Percentiles rank a stretch among this genome's conserved stretches.
These are phyloP conservation scores for Norana najaformis DNA, from an alignment of 2,888 invertebrate genomes.

Conservation along the genomic window DNA sequence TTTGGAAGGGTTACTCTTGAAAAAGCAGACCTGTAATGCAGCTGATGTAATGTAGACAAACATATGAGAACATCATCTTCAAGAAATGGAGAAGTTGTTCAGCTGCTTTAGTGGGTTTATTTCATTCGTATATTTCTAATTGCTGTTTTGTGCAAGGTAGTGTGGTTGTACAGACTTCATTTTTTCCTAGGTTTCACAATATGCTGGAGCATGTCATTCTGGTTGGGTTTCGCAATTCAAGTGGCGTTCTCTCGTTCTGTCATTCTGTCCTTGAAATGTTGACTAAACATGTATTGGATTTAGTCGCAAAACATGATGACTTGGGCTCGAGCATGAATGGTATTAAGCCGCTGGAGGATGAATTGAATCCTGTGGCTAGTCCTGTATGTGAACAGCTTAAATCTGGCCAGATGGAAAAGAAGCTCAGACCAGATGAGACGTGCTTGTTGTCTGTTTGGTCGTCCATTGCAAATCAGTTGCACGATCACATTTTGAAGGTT, in stretches of 20 bases:
- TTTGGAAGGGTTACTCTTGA: no score
- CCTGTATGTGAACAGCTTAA: background rate
- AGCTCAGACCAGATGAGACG: background rate
- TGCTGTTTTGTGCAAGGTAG: background rate
- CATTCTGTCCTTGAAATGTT: conserved; percentile 40
- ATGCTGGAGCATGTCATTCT: conserved; percentile 45
- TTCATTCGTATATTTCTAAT: background rate
- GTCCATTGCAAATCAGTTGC: background rate
- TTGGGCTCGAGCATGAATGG: background rate
- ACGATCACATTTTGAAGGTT: conserved; percentile 18
- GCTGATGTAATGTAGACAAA: no score
- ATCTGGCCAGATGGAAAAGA: background rate
- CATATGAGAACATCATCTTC: no score
- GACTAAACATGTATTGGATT: background rate
- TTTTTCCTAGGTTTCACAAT: background rate
- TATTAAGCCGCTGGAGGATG: background rate
- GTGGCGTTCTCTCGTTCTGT: conserved; percentile 51
- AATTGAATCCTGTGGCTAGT: background rate
- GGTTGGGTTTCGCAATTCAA: conserved; percentile 48
- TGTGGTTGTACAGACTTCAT: background rate
- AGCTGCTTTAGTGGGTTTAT: no score
- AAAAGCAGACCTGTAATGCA: no score
- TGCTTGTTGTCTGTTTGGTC: background rate
- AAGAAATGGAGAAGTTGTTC: no score
- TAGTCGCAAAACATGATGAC: background rate